Conservation (phyloP, 2,888 invertebrate species). For the Rhagonycha fulva region DNA sequence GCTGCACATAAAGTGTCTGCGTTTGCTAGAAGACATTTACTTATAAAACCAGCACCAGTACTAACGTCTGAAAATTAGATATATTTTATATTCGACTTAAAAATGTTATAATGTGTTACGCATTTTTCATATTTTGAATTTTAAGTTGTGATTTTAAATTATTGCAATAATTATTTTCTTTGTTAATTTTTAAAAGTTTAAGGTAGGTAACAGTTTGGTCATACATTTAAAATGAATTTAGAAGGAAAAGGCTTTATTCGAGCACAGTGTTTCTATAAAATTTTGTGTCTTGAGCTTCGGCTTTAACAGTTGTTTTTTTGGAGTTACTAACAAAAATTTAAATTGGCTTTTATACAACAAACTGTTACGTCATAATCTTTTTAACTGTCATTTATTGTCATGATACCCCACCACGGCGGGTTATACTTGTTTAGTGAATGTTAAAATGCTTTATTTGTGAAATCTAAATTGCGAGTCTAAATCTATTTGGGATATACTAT, state of each 20-base stretch:
- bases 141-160: neutral
- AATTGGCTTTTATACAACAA: neutral
- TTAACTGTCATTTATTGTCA: neutral
- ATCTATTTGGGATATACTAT: neutral
- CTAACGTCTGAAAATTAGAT: conserved; percentile 61
- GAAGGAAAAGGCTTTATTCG: no score
- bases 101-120: neutral
- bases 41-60: conserved; percentile 84
- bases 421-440: neutral
- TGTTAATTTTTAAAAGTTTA: neutral
- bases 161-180: neutral
- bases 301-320: no score
- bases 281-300: no score
- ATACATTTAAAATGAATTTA: neutral
- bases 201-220: neutral
- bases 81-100: neutral
- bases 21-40: conserved; percentile 92
- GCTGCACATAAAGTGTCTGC: conserved; percentile 96
- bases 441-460: neutral
- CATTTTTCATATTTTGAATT: neutral
- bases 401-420: neutral
- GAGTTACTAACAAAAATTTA: no score
- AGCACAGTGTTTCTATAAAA: no score
- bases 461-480: neutral
- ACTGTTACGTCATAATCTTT: neutral